Percentiles rank a stretch among this genome's conserved stretches.
phyloP scores from a whole-genome alignment of 2,113 vertebrate species.

The Vicugna pacos region DNA sequence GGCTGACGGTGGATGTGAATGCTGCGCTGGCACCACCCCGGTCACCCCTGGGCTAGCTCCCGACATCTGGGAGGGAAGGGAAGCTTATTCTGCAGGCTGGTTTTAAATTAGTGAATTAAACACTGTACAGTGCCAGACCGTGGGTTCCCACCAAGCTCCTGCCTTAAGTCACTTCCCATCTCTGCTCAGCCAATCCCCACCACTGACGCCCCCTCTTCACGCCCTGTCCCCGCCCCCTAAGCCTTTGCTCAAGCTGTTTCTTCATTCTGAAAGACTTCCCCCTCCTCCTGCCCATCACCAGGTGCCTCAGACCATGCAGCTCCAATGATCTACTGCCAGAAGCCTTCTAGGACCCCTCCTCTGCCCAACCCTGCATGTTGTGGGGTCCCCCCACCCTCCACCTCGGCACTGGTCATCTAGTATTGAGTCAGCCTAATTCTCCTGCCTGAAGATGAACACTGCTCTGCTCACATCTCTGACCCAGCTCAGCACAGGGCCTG shows the following conservation, averaged over 20 bases:
- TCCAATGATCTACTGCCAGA: not conserved
- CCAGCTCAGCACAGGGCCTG: fast-evolving
- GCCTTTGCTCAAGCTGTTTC: not conserved
- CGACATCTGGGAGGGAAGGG: not conserved
- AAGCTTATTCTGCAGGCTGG: not conserved
- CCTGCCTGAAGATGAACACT: fast-evolving
- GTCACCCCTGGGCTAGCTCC: not conserved
- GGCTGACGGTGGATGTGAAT: fast-evolving
- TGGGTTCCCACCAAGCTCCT: not conserved
- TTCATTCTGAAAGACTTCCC: not conserved
- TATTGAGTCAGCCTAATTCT: not conserved
- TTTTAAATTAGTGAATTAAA: not conserved
- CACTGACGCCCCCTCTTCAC: fast-evolving
- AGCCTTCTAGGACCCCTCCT: not conserved
- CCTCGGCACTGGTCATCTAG: not conserved
- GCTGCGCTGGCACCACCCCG: fast-evolving
- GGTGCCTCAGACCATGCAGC: not conserved
- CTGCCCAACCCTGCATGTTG: not conserved
- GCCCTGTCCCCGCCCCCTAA: not conserved
- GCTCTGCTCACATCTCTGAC: not conserved
- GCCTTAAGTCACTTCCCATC: not conserved
- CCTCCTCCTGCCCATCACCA: not conserved
- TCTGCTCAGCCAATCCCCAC: not conserved
- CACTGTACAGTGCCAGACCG: fast-evolving
- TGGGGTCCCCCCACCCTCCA: not conserved